A percentile compares a stretch with the other conserved stretches of the same genome.
These are phyloP conservation scores for Hyles lineata DNA, from an alignment of 2,888 invertebrate species.

Conservation along the genomic window DNA sequence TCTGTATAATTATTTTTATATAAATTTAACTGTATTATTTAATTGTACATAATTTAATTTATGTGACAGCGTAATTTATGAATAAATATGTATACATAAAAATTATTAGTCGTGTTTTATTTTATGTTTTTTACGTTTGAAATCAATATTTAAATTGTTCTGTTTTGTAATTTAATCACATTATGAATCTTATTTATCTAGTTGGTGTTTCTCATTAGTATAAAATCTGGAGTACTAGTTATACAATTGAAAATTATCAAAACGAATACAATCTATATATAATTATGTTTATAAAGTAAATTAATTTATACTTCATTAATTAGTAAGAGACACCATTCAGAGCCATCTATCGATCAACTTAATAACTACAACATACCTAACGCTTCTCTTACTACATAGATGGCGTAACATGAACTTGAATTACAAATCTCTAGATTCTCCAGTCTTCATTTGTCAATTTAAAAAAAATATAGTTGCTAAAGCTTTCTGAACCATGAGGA, in stretches of 20 bases:
- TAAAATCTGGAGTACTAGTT: no score
- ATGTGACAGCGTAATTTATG: constrained; percentile 83
- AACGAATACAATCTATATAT: no score
- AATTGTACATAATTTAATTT: constrained; percentile 84
- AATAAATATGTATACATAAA: constrained; percentile 84
- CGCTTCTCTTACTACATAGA: background rate
- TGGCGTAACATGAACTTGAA: background rate
- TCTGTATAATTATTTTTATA: constrained; percentile 76
- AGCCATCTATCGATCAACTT: background rate
- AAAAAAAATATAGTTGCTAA: no score
- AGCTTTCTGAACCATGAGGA: no score
- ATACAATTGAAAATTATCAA: no score
- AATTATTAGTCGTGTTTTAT: constrained; percentile 62
- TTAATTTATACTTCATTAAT: no score
- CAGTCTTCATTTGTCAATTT: no score
- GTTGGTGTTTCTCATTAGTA: no score
- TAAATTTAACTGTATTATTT: constrained; percentile 81
- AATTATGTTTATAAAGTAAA: no score
- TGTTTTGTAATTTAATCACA: background rate
- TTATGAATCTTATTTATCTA: no score
- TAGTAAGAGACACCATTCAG: background rate
- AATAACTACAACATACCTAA: background rate
- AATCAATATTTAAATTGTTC: background rate
- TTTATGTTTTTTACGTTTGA: constrained; percentile 32
- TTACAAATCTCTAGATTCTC: no score